Base-by-base conservation (phyloP, 2,113 vertebrate genomes). In the Chaetops frenatus region DNA sequence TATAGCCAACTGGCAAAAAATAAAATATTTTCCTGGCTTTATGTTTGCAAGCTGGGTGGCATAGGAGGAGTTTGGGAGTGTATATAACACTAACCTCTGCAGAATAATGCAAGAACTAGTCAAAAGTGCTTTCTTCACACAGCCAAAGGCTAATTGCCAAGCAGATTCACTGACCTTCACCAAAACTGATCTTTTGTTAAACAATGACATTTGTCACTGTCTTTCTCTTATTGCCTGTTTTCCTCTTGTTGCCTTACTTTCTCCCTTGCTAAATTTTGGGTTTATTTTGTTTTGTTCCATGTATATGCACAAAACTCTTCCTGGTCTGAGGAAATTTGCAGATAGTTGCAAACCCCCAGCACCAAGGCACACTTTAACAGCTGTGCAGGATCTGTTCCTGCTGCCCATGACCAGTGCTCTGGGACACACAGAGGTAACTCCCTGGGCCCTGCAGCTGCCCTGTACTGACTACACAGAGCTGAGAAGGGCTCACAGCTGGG, bases 21-120 rank as follows among this genome's bases (percentile, higher is more conserved):
- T 92, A 78, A 76, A 16, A 65, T 81, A 95, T 96, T 97, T 97
- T 95, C 95, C 77, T 95, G 96, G 94, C 94, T 92, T 94, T 90
- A 44, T 83, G 35, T 82, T 96, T 90, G 90, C 96, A 95, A 96
- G 77, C 93, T 97, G 96, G 96, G 96, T 97, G 96, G 96, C 91
- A 95, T 82, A 76, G 57, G 78, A 82, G 87, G 78, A 90, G 58
- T 94, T 91, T 58, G 65, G 80, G 85, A 92, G 29, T 33, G 5
- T n/a, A 44, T 87, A 27, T 93, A 95, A 69, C 62, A 77, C 44
- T 73, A 93, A 88, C 80, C 72, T 93, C 88, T 65, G n/a, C 88
- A 88, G 72, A 93, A 92, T 81, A 92, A 92, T 67, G n/a, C 71
- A 58, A 62, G 57, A 92, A 85, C 71, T 61, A 81, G 53, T 79